Evolutionary conservation across 2,113 vertebrate species (phyloP), one percentile per base, ranked within the genome.

Genomic region (Lutjanus erythropterus): DNA sequence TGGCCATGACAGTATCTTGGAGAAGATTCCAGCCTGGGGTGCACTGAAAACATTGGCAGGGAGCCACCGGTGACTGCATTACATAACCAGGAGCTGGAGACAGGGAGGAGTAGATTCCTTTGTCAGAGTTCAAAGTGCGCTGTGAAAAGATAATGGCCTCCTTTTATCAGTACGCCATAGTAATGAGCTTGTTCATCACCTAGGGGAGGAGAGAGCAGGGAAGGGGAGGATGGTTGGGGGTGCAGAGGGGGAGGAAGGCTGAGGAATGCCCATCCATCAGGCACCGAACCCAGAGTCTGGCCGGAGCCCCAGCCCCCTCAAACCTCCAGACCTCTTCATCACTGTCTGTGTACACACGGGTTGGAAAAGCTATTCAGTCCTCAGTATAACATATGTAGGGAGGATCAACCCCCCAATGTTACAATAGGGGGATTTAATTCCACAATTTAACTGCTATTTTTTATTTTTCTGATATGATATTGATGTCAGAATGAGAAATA

Each of bases 231-330:
- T 6, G 27, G 42, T 64, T 21, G 29, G 68, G 67, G 29, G 60
- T 18, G 14, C 12, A 27, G 31, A 27, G 60, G 61, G 61, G 53
- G 69, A 27, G 67, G 82, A 18, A 39, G 67, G 74, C 53, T 79
- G 82, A 91, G 86, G 89, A 92, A 89, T 85, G 83, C 64, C 86
- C 85, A 93, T 93, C 89, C 76, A 93, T 93, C 90, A 91, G 84
- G 35, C 75, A n/a, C 75, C 25, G 4, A 71, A 61, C 21, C 12
- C 78, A 61, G 47, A 62, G 75, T 68, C 67, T 74, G 80, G 47
- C 80, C 65, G 37, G 46, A 85, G 55, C 72, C 58, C 46, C 85
- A 2, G 37, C 83, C 66, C 88, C 80, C 80, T 46, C 53, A 66
- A 53, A 68, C 56, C 71, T 55, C 58, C 71, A 86, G 85, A 88